These are phyloP conservation scores for Lethrus apterus DNA, from an alignment of 1,140 invertebrate species.

Conservation along the genomic window DNA sequence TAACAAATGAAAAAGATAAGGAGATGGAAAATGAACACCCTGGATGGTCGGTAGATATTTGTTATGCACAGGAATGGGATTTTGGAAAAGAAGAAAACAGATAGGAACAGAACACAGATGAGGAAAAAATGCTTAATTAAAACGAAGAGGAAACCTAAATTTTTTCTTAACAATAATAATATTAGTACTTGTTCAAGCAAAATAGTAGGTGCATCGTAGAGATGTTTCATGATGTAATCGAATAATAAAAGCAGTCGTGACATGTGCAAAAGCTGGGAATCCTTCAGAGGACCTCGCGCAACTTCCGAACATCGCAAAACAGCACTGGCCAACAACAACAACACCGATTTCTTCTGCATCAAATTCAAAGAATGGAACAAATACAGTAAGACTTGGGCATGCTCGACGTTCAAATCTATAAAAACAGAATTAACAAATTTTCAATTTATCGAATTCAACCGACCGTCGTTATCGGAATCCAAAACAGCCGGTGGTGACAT, in stretches of 20 bases:
- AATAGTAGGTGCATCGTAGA: conserved; percentile 79
- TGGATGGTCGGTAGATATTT: too few species aligned
- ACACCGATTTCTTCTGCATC: conserved; percentile 92
- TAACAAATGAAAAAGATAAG: too few species aligned
- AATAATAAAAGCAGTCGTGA: conserved; percentile 81
- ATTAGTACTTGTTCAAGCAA: conserved; percentile 64
- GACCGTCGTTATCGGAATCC: conserved; percentile 62
- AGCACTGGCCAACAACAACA: conserved; percentile 69
- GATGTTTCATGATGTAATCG: conserved; percentile 91
- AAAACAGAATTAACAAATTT: conserved; percentile 24
- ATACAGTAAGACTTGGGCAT: conserved; percentile 87
- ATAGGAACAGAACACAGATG: too few species aligned
- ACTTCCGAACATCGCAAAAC: conserved; percentile 60
- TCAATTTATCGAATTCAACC: conserved; percentile 12
- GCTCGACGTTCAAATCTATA: conserved; percentile 90
- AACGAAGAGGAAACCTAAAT: too few species aligned
- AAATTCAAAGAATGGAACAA: conserved; percentile 89
- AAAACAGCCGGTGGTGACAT: conserved; percentile 48
- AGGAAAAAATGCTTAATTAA: too few species aligned
- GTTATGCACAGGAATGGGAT: too few species aligned
- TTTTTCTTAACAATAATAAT: background rate
- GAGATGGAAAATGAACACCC: too few species aligned
- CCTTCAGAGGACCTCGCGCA: conserved; percentile 52
- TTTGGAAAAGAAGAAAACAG: too few species aligned
- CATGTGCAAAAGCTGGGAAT: conserved; percentile 70